Conservation (phyloP, 2,797 vertebrate genomes). For the Malurus splendens region DNA sequence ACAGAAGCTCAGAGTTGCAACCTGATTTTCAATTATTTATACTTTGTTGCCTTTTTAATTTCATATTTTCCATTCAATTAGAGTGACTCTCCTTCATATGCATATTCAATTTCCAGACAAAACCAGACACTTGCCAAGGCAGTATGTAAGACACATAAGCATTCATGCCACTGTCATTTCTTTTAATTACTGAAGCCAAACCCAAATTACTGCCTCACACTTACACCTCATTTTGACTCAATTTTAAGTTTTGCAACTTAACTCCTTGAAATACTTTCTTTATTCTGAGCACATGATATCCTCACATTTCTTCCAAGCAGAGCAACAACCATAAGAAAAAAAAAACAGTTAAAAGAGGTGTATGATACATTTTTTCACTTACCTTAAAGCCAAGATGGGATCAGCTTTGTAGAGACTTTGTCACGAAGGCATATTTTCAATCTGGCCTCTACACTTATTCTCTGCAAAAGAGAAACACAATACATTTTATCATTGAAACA, state of each 20-base stretch:
- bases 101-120: conserved; percentile 2
- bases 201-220: background rate
- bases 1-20: background rate
- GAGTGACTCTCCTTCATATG: background rate
- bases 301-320: background rate
- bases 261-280: background rate
- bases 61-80: conserved; percentile 27
- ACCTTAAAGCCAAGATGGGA: background rate
- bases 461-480: conserved; percentile 30
- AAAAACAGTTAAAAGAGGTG: background rate
- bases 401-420: background rate
- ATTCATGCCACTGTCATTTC: background rate
- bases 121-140: background rate
- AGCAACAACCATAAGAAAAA: background rate
- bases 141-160: background rate
- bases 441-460: background rate
- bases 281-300: background rate
- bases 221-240: background rate
- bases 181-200: background rate
- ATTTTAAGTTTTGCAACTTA: background rate
- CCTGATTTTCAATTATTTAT: conserved; percentile 52
- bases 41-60: conserved; percentile 36
- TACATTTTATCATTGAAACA: background rate
- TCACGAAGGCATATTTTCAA: conserved; percentile 7
- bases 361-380: background rate